phyloP scores from a whole-genome alignment of 2,888 invertebrate species.

The Luffia ferchaultella region DNA sequence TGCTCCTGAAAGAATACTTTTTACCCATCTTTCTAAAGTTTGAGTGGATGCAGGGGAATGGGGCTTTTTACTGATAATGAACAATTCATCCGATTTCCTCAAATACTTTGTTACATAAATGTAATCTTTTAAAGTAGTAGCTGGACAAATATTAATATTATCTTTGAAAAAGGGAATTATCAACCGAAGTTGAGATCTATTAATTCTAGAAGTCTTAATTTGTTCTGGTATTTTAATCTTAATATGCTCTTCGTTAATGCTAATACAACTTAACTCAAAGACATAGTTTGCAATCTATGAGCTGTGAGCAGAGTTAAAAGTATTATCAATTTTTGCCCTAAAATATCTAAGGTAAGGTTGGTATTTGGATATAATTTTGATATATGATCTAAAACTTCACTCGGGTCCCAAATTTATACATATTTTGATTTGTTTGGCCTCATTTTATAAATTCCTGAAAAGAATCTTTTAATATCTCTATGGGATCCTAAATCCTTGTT shows the following conservation, averaged over 20 bases:
- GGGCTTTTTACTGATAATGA: slow-evolving; percentile 6
- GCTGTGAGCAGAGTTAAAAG: background rate
- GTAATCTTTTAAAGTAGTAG: slow-evolving; percentile 2
- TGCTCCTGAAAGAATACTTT: slow-evolving; percentile 2
- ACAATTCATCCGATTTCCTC: background rate
- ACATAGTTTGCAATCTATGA: slow-evolving; percentile 1
- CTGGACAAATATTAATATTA: slow-evolving; percentile 2
- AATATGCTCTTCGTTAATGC: no score
- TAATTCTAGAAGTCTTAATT: background rate
- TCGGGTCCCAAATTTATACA: slow-evolving; percentile 3
- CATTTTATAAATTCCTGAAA: no score
- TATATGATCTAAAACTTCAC: slow-evolving; percentile 1
- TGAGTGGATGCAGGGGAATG: slow-evolving; percentile 5
- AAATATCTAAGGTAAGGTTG: background rate
- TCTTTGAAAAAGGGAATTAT: background rate
- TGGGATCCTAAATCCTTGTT: background rate
- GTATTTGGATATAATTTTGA: background rate
- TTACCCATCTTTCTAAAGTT: slow-evolving; percentile 9
- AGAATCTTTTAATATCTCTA: no score
- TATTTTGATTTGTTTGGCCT: slow-evolving; percentile 5
- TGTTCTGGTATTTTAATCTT: slow-evolving; percentile 1
- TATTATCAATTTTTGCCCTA: background rate
- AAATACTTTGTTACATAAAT: background rate
- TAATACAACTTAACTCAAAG: background rate
- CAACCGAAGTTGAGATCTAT: background rate